Evolutionary conservation across 2,113 vertebrate species (phyloP).

Genomic region (Myiozetetes cayanensis): DNA sequence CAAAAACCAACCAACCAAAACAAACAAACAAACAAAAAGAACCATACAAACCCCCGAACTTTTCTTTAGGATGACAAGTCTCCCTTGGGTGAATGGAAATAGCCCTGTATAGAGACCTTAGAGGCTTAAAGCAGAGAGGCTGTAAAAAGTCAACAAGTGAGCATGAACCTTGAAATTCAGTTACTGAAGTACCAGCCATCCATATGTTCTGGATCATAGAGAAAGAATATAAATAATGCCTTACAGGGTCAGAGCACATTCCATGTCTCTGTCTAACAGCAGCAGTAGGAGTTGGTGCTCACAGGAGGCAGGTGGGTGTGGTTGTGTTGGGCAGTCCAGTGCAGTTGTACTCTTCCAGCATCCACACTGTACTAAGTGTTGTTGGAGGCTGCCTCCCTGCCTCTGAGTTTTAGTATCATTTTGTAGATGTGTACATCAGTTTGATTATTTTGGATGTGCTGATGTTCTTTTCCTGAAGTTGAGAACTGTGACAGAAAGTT

Average conservation of each 20-base stretch:
- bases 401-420: not conserved
- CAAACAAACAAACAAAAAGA: not conserved
- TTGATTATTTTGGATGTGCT: not conserved
- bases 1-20: not conserved
- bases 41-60: not conserved
- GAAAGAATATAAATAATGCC: not conserved
- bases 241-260: not conserved
- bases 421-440: not conserved
- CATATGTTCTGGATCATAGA: not conserved
- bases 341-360: not conserved
- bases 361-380: not conserved
- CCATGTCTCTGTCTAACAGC: not conserved
- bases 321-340: accelerated
- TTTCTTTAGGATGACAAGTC: not conserved
- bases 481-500: not conserved
- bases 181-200: not conserved
- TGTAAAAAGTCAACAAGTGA: not conserved
- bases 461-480: not conserved
- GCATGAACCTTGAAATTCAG: not conserved
- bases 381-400: not conserved
- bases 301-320: not conserved
- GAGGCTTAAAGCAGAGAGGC: not conserved
- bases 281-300: not conserved
- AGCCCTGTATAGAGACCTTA: not conserved
- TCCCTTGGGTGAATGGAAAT: not conserved